Evolutionary conservation across 1,140 invertebrate species (phyloP).

Genomic region (Pantala flavescens): DNA sequence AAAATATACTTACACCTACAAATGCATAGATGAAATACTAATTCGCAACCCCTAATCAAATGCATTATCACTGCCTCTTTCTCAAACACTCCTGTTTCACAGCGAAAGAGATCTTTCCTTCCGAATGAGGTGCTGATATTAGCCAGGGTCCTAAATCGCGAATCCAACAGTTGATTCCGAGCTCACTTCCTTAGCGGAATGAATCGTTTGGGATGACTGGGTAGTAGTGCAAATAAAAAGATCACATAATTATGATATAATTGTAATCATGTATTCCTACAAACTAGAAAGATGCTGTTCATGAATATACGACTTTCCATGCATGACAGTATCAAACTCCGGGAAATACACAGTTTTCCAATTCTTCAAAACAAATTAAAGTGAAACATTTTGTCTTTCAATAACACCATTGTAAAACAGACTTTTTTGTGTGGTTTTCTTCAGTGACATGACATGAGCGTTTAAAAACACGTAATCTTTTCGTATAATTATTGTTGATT

Average conservation of each 20-base stretch:
- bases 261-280: background rate
- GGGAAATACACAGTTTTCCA: background rate
- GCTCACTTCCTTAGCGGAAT: too few species aligned
- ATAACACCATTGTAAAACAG: background rate
- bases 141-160: too few species aligned
- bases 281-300: background rate
- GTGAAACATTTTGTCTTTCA: background rate
- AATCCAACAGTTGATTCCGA: too few species aligned
- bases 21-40: too few species aligned
- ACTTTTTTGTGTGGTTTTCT: background rate
- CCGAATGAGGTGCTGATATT: too few species aligned
- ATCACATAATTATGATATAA: background rate
- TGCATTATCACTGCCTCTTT: too few species aligned
- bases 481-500: background rate
- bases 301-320: slow-evolving; percentile 3
- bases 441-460: background rate
- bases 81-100: too few species aligned
- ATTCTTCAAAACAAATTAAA: background rate
- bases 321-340: slow-evolving; percentile 8
- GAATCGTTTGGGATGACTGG: background rate
- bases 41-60: too few species aligned
- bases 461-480: background rate
- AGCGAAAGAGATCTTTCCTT: too few species aligned
- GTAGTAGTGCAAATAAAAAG: background rate
- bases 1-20: background rate